Base-by-base conservation (phyloP, 2,888 invertebrate genomes). In the Marronus borbonicus region DNA sequence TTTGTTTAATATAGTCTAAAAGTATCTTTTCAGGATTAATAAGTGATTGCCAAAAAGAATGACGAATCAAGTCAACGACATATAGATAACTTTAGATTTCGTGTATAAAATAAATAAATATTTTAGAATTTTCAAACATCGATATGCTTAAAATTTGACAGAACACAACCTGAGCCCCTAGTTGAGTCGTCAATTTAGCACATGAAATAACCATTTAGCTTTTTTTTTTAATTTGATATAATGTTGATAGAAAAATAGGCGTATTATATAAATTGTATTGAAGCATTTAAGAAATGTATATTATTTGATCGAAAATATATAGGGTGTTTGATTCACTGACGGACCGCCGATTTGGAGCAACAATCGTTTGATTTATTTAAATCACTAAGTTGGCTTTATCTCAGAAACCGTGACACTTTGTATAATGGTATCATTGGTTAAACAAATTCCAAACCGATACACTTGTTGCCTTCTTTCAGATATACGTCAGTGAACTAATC, bases 141-240 rank as follows among this genome's bases (percentile, higher is more conserved):
- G 20, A 20, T 72, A 52, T 72, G 58, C 72, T 55, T 81, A 81
- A 80, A 81, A 78, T 81, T 82, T 80, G 60, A 60, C 82, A 78
- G 28, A 80, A 82, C 82, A 82, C 78, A 82, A 82, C 82, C 84
- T 84, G 85, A 84, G 84, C 85, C 84, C 84, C 76, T 81, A 83
- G 80, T 81, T 83, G 80, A 81, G 79, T 76, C 76, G 82, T 78
- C 82, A 83, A 80, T 79, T 81, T 80, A 74, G 64, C 77, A 52
- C 66, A 28, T 17, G 31, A 58, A 70, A 70, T 70, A 70, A 39
- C n/a, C 14, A 36, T 36, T 36, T 36, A 36, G 31, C 1, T 7
- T 55, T 17, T n/a, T 17, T 36, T 20, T n/a, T 17, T 65, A 65
- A 55, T 62, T 74, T 17, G 17, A 10, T 50, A 50, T 52, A 52